Conservation (phyloP, 1,140 invertebrate genomes). For the Popillia japonica region DNA sequence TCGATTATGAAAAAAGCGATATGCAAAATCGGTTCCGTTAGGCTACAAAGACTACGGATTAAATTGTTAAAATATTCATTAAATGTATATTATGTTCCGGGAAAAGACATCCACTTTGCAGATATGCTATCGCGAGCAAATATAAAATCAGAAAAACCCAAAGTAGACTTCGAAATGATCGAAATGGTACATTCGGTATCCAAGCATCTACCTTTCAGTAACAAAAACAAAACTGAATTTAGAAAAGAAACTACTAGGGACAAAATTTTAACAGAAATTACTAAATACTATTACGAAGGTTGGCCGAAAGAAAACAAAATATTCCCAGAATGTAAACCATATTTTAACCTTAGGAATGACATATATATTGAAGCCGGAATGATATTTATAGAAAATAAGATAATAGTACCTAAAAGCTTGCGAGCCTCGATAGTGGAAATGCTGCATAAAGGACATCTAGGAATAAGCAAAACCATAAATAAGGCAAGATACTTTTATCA, state of each 20-base stretch:
- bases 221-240: conserved; percentile 25
- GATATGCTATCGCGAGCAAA: conserved; percentile 55
- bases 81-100: conserved; percentile 45
- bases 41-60: conserved; percentile 47
- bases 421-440: not conserved
- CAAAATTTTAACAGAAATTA: conserved; percentile 30
- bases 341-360: conserved; percentile 20
- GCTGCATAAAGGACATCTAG: conserved; percentile 37
- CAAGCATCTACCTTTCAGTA: conserved; percentile 29
- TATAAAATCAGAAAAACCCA: conserved; percentile 13
- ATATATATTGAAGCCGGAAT: conserved; percentile 36
- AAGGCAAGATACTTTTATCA: conserved; percentile 37
- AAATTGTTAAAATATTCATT: conserved; percentile 47
- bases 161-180: conserved; percentile 26
- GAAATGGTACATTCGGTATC: conserved; percentile 41
- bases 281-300: conserved; percentile 27
- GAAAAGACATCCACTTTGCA: conserved; percentile 52
- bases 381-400: conserved; percentile 36
- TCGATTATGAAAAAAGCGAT: conserved; percentile 47
- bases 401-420: conserved; percentile 30
- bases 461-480: conserved; percentile 36
- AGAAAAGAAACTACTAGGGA: conserved; percentile 34
- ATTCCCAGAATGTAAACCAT: not conserved
- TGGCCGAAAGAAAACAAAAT: conserved; percentile 41
- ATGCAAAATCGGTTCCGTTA: conserved; percentile 35